Base-by-base conservation (phyloP, 2,797 vertebrate genomes). In the Galago senegalensis region DNA sequence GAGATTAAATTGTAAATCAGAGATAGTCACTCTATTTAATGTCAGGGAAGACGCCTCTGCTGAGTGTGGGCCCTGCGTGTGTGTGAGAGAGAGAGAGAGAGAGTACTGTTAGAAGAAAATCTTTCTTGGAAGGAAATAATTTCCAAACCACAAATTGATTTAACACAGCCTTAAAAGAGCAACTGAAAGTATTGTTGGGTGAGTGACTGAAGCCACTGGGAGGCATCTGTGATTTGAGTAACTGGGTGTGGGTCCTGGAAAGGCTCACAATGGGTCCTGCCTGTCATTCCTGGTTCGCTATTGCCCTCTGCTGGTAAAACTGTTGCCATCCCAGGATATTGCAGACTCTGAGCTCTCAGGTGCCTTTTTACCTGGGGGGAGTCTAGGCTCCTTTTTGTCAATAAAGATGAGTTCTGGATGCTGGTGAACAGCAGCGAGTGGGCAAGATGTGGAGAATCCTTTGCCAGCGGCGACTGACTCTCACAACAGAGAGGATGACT, bases 281-380 rank as follows among this genome's bases (percentile, higher is more conserved):
- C 56, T 46, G 80, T 82, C 84, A 96, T 97, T 97, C 73, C 46
- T 96, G 37, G 96, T 95, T 97, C 49, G 5, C 92, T 96, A 93
- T 98, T 96, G 98, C 98, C 98, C 97, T 97, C 98, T 98, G 94
- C 96, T 98, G 98, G 98, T 31, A 3, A 93, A 96, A 91, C 56
- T 83, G 75, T n/a, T 84, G 63, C 83, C 75, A 91, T 96, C 29
- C 65, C 27, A 7, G n/a, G 70, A 83, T 92, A 87, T n/a, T 56
- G 29, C 31, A 63, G 60, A 79, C 34, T 82, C 0, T 0, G 58
- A 63, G 12, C 40, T 58, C 31, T 5, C n/a, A 7, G 60, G 17
- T 37, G 72, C 29, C 31, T 34, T 67, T 2, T 75, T 23, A n/a
- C 16, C 4, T 1, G 25, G 23, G 4, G 3, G 27, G n/a, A 9